Percentiles rank a stretch among this genome's conserved stretches.
These are phyloP conservation scores for Sweltsa coloradensis DNA, from an alignment of 1,140 invertebrate species.

Conservation along the genomic window DNA sequence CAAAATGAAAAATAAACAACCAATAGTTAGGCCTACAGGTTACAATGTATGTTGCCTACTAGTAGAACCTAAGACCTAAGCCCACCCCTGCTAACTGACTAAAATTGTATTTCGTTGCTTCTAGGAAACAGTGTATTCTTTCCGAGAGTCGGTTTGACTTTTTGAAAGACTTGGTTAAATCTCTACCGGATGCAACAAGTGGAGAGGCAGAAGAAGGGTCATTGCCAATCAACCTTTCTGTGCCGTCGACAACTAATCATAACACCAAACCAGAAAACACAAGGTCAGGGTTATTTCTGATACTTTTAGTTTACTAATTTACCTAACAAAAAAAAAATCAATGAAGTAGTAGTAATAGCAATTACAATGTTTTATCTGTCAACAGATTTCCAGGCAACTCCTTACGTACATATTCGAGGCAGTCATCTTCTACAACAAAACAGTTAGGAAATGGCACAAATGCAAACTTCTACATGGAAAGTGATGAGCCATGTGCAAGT, in stretches of 20 bases:
- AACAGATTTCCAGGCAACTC: too few species aligned
- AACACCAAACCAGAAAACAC: not conserved
- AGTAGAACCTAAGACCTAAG: too few species aligned
- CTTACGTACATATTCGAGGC: too few species aligned
- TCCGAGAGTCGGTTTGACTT: conserved; percentile 86
- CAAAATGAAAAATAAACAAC: conserved; percentile 1
- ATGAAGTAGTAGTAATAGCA: too few species aligned
- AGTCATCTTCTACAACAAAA: not conserved
- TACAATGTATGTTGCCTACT: too few species aligned
- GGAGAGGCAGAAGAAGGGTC: conserved; percentile 40
- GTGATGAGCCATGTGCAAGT: not conserved
- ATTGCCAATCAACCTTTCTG: not conserved
- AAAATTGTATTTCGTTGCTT: conserved; percentile 21
- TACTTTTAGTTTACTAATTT: too few species aligned
- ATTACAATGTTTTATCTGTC: too few species aligned
- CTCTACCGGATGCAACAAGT: conserved; percentile 47
- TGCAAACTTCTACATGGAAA: not conserved
- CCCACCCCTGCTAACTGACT: not conserved
- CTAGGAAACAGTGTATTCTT: conserved; percentile 81
- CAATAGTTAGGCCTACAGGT: too few species aligned
- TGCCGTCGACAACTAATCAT: not conserved
- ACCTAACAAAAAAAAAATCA: too few species aligned
- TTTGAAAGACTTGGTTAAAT: conserved; percentile 71
- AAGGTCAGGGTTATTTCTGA: not conserved
- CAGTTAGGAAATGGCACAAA: not conserved